Percentiles rank a stretch among this genome's conserved stretches.
Evolutionary conservation across 2,888 invertebrate genomes (phyloP).

Genomic region (Hydrotaea cyrtoneurina): DNA sequence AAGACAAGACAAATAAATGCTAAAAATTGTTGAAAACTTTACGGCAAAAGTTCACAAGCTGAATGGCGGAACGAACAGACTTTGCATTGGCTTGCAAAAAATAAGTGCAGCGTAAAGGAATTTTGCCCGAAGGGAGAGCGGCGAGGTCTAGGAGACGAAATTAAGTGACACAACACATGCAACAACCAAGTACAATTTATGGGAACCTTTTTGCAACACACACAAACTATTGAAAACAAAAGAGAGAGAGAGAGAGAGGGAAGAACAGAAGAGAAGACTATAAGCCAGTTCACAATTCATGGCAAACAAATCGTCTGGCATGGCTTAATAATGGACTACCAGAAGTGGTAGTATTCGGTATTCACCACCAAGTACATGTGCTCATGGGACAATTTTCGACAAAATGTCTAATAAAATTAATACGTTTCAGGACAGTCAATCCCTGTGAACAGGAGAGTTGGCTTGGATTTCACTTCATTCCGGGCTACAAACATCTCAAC

Average conservation of each 20-base stretch:
- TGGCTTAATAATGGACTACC: too few relatives aligned
- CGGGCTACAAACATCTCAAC: too few relatives aligned
- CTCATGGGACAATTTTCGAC: too few relatives aligned
- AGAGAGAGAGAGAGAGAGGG: neutral
- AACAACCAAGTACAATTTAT: constrained; percentile 50
- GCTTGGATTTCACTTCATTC: too few relatives aligned
- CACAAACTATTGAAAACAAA: constrained; percentile 5
- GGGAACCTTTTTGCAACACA: constrained; percentile 40
- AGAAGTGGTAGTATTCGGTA: too few relatives aligned
- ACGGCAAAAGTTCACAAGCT: neutral
- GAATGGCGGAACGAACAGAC: neutral
- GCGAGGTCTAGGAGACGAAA: neutral
- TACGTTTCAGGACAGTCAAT: too few relatives aligned
- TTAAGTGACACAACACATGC: constrained; percentile 51
- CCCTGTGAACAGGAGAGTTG: too few relatives aligned
- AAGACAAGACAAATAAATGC: neutral
- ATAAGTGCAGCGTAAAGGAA: neutral
- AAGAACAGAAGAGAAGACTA: neutral
- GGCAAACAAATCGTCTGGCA: too few relatives aligned
- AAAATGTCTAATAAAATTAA: too few relatives aligned
- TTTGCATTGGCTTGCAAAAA: neutral
- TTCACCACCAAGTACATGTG: too few relatives aligned
- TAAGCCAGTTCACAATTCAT: neutral
- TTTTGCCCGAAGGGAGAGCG: neutral
- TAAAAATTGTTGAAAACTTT: neutral